Percentiles rank a stretch among this genome's conserved stretches.
Evolutionary conservation across 2,113 vertebrate genomes (phyloP).

Genomic region (Brachyistius frenatus): DNA sequence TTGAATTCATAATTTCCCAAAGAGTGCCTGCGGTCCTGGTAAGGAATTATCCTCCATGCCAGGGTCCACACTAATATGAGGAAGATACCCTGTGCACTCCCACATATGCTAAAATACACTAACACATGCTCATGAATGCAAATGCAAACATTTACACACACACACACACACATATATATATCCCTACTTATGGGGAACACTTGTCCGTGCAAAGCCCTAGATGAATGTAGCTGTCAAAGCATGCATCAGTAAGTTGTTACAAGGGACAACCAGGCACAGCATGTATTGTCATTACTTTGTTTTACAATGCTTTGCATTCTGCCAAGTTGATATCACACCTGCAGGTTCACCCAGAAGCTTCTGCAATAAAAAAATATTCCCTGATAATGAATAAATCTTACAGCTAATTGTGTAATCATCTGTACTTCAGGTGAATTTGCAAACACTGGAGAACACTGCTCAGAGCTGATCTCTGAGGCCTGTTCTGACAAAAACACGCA

Average conservation of each 20-base stretch:
- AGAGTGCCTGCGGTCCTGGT: background rate
- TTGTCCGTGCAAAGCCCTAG: slow-evolving; percentile 17
- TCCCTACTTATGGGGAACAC: background rate
- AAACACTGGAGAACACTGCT: slow-evolving; percentile 44
- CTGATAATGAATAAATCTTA: slow-evolving; percentile 22
- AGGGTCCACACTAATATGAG: background rate
- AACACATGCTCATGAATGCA: slow-evolving; percentile 37
- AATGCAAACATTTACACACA: slow-evolving; percentile 20
- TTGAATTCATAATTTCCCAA: background rate
- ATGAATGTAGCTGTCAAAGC: slow-evolving; percentile 20
- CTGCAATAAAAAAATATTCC: slow-evolving; percentile 1
- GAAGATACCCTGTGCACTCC: background rate
- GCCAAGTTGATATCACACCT: background rate
- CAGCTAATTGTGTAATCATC: slow-evolving; percentile 31
- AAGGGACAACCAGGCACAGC: background rate
- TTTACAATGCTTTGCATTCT: slow-evolving; percentile 2
- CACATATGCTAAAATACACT: background rate
- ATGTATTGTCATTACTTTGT: background rate
- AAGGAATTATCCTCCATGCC: background rate
- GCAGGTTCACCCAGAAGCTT: slow-evolving; percentile 4
- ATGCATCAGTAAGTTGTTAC: background rate
- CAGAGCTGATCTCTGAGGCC: slow-evolving; percentile 28
- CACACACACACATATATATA: slow-evolving; percentile 29
- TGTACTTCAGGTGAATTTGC: slow-evolving; percentile 35
- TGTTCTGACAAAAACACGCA: slow-evolving; percentile 34